A percentile compares a stretch with the other conserved stretches of the same genome.
Evolutionary conservation across 2,113 vertebrate species (phyloP).

Genomic region (Crotalus tigris): DNA sequence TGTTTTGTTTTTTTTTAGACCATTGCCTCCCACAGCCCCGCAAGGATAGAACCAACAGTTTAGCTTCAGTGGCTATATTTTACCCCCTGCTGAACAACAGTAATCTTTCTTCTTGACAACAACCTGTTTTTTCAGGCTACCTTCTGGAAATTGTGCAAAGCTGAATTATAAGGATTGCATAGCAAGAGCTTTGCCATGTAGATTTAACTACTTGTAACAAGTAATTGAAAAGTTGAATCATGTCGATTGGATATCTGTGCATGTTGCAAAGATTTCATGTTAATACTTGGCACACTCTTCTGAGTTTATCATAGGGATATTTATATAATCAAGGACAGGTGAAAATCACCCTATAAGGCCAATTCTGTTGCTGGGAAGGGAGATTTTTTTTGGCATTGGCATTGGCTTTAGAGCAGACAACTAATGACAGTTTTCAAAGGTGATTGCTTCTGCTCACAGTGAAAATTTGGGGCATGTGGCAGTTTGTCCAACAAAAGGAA

Average conservation of each 20-base stretch:
- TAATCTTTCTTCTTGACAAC: constrained; percentile 1
- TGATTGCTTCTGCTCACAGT: neutral
- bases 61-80: neutral
- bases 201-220: neutral
- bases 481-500: neutral
- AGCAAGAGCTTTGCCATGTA: neutral
- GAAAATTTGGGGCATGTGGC: neutral
- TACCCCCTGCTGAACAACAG: neutral
- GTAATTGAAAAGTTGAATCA: neutral
- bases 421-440: neutral
- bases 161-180: neutral
- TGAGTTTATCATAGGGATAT: neutral
- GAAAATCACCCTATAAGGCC: neutral
- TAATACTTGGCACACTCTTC: neutral
- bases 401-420: neutral
- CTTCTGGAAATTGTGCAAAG: neutral
- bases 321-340: neutral
- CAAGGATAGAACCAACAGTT: neutral
- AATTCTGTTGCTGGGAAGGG: neutral
- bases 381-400: neutral
- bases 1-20: neutral
- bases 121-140: neutral
- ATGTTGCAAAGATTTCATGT: neutral
- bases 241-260: neutral
- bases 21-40: neutral